phyloP scores from a whole-genome alignment of 92 coral and sea anemone species.

The Diadumene lineata region DNA sequence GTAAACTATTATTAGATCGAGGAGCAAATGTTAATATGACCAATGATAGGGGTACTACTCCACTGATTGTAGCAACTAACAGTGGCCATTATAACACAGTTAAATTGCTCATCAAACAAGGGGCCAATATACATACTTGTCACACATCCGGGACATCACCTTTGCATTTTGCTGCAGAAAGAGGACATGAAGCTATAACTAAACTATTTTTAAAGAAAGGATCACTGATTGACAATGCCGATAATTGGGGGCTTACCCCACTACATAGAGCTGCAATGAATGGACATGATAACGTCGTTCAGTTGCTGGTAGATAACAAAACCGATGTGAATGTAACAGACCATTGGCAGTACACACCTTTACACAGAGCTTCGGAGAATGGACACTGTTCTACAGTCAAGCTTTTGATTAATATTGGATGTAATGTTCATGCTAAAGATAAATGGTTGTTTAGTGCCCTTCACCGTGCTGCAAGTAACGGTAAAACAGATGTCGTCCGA shows the following conservation, averaged over 20 bases:
- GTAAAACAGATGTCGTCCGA: conserved; percentile 50
- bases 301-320: conserved; percentile 35
- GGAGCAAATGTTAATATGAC: conserved; percentile 39
- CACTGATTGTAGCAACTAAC: conserved; percentile 68
- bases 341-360: conserved; percentile 68
- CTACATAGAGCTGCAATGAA: conserved; percentile 77
- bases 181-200: conserved; percentile 51
- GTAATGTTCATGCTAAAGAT: conserved; percentile 50
- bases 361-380: conserved; percentile 77
- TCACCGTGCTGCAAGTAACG: conserved; percentile 75
- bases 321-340: conserved; percentile 52
- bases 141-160: conserved; percentile 57
- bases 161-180: conserved; percentile 75
- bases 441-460: conserved; percentile 79
- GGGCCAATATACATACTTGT: conserved; percentile 41
- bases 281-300: conserved; percentile 52
- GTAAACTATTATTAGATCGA: conserved; percentile 41
- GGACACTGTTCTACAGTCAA: conserved; percentile 50
- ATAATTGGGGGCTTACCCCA: conserved; percentile 71
- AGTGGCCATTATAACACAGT: conserved; percentile 53
- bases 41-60: conserved; percentile 50
- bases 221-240: conserved; percentile 36
- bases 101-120: conserved; percentile 42
- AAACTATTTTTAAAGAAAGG: conserved; percentile 55
- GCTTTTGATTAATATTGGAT: conserved; percentile 47